Percentiles rank a stretch among this genome's conserved stretches.
These are phyloP conservation scores for Falcunculus frontatus DNA, from an alignment of 2,113 vertebrate species.

Conservation along the genomic window DNA sequence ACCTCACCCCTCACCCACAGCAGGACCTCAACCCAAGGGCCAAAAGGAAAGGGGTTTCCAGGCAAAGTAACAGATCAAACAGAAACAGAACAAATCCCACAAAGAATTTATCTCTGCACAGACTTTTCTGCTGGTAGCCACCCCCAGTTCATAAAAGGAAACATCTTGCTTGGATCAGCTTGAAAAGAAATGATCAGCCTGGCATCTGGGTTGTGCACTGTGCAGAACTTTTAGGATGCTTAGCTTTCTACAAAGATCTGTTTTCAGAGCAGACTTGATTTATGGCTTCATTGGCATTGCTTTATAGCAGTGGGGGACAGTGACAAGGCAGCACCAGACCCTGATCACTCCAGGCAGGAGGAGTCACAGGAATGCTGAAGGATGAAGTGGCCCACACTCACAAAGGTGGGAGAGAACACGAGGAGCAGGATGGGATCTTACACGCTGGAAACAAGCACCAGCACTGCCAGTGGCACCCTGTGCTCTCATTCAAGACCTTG, in stretches of 20 bases:
- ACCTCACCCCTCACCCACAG: background rate
- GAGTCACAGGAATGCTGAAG: background rate
- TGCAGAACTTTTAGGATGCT: background rate
- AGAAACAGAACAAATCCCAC: background rate
- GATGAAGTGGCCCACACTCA: fast-evolving
- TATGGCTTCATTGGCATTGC: background rate
- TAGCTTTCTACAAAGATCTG: background rate
- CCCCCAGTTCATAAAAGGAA: background rate
- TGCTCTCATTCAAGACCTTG: background rate
- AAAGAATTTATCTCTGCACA: background rate
- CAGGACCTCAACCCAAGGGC: background rate
- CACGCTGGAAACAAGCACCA: fast-evolving
- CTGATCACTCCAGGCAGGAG: background rate
- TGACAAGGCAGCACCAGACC: background rate
- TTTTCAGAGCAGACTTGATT: background rate
- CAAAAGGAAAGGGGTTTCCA: background rate
- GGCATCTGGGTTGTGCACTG: background rate
- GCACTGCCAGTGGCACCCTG: fast-evolving
- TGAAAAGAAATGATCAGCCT: background rate
- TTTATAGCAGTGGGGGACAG: background rate
- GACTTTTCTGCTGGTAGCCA: background rate
- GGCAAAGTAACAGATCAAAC: background rate
- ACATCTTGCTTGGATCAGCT: background rate
- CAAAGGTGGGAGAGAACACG: background rate
- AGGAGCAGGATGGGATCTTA: background rate